A percentile compares a stretch with the other conserved stretches of the same genome.
Conservation (phyloP, 1,140 invertebrate genomes). For the Leucophenga varia region DNA sequence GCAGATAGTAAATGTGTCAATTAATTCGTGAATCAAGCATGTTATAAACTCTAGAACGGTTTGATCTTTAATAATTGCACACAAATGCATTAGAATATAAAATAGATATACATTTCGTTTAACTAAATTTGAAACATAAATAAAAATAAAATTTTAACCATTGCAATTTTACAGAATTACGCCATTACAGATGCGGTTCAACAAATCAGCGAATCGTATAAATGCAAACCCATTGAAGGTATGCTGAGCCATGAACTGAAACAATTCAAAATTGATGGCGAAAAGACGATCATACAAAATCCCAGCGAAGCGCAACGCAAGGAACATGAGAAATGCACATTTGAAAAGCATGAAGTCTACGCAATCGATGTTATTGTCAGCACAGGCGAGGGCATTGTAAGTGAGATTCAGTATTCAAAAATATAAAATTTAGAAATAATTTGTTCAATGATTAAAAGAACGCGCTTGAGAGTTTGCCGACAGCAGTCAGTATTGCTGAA, state of each 20-base stretch:
- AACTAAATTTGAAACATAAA: no score
- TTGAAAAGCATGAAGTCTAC: conserved; percentile 97
- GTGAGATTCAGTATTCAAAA: conserved; percentile 20
- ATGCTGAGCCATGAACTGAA: conserved; percentile 98
- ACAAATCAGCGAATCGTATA: conserved; percentile 88
- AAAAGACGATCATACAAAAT: conserved; percentile 98
- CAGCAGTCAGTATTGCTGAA: no score
- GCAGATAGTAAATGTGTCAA: conserved; percentile 29
- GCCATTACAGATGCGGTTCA: conserved; percentile 90
- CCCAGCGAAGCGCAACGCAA: conserved; percentile 96
- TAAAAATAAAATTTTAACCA: neutral
- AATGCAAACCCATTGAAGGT: conserved; percentile 97
- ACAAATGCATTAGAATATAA: no score
- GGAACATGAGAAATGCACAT: conserved; percentile 95
- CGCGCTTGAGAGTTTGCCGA: conserved; percentile 43
- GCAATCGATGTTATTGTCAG: conserved; percentile 97
- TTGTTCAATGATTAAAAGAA: conserved; percentile 50
- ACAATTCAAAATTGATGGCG: conserved; percentile 96
- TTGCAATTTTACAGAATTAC: conserved; percentile 70
- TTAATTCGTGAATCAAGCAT: conserved; percentile 44
- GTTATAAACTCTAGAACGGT: conserved; percentile 34
- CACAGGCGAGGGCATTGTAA: conserved; percentile 82
- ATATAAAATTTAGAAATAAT: no score
- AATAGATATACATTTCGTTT: no score
- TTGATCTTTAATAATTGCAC: conserved; percentile 44